These are phyloP conservation scores for Acrobasis repandana DNA, from an alignment of 2,888 invertebrate species.

Conservation along the genomic window DNA sequence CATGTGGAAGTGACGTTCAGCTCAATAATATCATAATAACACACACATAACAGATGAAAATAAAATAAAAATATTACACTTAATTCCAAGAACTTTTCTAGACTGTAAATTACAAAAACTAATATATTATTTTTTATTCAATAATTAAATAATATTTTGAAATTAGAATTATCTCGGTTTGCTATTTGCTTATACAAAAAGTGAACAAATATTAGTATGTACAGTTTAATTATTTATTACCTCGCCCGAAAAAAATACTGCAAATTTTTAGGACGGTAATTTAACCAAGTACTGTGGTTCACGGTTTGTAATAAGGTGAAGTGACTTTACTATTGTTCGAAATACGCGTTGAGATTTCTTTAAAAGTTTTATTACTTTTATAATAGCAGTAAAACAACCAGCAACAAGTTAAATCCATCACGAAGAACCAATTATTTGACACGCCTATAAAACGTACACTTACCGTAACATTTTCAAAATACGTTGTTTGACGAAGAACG, in stretches of 20 bases:
- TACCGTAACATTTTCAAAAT: conserved; percentile 62
- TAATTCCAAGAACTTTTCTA: background rate
- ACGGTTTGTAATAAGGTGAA: background rate
- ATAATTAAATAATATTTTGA: background rate
- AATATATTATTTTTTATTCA: background rate
- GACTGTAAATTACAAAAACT: too few relatives aligned
- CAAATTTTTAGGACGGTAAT: background rate
- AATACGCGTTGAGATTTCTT: conserved; percentile 26
- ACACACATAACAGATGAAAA: background rate
- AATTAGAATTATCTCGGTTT: background rate
- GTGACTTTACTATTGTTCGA: conserved; percentile 6
- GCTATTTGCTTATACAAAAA: background rate
- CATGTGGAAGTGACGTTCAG: background rate
- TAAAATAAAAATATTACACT: background rate
- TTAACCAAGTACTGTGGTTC: background rate
- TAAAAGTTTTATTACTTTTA: conserved; percentile 21
- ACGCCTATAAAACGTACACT: conserved; percentile 72
- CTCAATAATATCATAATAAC: conserved; percentile 1
- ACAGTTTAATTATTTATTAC: too few relatives aligned
- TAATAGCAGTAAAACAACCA: conserved; percentile 36
- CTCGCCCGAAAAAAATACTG: too few relatives aligned
- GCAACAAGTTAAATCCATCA: conserved; percentile 53
- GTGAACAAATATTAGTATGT: background rate
- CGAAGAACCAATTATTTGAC: conserved; percentile 67
- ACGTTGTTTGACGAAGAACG: conserved; percentile 57